Evolutionary conservation across 2,113 vertebrate genomes (phyloP), one percentile per base, ranked within the genome.

Genomic region (Poeciliopsis retropinna): DNA sequence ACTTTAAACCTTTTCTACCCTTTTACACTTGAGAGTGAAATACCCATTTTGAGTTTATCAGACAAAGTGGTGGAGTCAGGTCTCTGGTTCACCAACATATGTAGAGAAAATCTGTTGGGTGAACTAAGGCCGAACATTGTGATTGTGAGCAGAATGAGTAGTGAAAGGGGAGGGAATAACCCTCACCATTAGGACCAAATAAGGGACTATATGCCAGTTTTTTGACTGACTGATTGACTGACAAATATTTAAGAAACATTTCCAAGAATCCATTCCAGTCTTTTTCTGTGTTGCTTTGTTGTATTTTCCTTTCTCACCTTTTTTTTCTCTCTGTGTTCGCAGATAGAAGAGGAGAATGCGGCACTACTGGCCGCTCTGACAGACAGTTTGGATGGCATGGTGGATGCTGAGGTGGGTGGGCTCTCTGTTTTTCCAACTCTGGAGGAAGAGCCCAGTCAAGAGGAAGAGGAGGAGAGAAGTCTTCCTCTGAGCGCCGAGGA

Each of bases 311-410:
- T 13, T 44, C 30, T 75, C 5, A 75, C 10, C 3, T 13, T 15
- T 3, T n/a, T 1, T 15, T 11, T 41, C 2, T 41, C 2, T 57
- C 39, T 60, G 30, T 88, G 44, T 74, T 28, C 27, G 64, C 93
- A 83, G 95, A 98, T 95, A 94, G 96, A 93, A 96, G 95, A 96
- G 81, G 97, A 99, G 93, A 97, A 98, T 8, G 97, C 97, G 88
- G 97, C 97, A 0, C 95, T 99, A 86, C 95, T 99, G 81, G 97
- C 97, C 61, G 98, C 96, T 3, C 95, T 99, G 86, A 97, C 97
- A 75, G 96, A 97, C 95, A 97, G 96, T 83, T 83, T 99, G 94
- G 98, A 97, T 78, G 96, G 96, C 93, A 97, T 99, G 86, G 96
- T 96, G 91, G 97, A 97, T 70, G 96, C 96, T 4, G 94, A 96